Evolutionary conservation across 2,888 invertebrate genomes (phyloP).

Genomic region (Pristionchus mayeri): DNA sequence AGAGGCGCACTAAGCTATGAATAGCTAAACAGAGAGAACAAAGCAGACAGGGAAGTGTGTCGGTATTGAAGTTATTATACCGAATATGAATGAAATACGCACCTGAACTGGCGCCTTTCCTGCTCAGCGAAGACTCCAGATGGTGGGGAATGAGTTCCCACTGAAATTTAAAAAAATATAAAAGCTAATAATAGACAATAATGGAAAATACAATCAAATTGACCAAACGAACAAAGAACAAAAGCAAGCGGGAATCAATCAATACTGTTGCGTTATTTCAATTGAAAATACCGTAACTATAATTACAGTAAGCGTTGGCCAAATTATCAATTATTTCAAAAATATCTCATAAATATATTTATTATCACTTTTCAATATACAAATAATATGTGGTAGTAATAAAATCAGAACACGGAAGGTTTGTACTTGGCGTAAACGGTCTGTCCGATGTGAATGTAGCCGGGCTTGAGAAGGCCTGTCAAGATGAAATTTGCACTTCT

Average conservation of each 20-base stretch:
- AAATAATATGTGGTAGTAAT: background rate
- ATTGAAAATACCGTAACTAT: background rate
- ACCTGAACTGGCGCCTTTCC: background rate
- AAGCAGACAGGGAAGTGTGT: background rate
- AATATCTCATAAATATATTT: background rate
- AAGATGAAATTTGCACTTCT: background rate
- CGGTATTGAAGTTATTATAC: background rate
- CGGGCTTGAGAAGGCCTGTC: conserved; percentile 49
- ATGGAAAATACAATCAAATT: background rate
- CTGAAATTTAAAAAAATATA: background rate
- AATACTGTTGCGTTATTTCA: background rate
- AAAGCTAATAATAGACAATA: background rate
- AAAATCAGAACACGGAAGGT: conserved; percentile 50
- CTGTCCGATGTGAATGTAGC: conserved; percentile 65
- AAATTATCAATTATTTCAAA: background rate
- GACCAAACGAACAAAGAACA: background rate
- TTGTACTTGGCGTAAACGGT: conserved; percentile 65
- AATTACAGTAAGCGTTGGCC: background rate
- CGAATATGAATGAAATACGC: background rate
- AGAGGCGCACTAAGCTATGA: conserved; percentile 10
- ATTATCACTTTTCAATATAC: background rate
- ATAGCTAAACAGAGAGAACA: conserved; percentile 1
- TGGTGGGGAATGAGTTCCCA: background rate
- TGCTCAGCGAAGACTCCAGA: background rate
- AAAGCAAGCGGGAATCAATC: background rate